These are phyloP conservation scores for Polydrusus cervinus DNA, from an alignment of 2,888 invertebrate genomes.

Conservation along the genomic window DNA sequence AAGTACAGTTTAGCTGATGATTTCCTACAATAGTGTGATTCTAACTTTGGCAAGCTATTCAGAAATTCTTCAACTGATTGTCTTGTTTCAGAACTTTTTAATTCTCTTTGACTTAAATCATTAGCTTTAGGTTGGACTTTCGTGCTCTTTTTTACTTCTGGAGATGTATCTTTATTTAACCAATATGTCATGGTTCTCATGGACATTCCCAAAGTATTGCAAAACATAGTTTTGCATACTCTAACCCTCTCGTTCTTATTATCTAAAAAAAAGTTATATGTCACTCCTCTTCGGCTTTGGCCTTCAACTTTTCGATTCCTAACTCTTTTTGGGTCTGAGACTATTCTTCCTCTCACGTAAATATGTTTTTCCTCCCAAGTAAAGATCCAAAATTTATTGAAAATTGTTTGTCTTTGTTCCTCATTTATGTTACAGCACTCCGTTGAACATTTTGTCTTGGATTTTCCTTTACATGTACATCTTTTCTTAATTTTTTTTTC, in stretches of 20 bases:
- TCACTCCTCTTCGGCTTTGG: too few species aligned
- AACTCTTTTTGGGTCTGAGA: too few species aligned
- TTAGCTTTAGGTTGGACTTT: conserved; percentile 11
- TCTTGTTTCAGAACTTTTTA: conserved; percentile 36
- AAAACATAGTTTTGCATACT: conserved; percentile 41
- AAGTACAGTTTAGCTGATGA: conserved; percentile 21
- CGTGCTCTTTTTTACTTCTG: conserved; percentile 2
- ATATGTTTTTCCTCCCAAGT: too few species aligned
- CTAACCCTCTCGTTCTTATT: conserved; percentile 32
- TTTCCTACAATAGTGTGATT: conserved; percentile 42
- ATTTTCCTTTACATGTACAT: too few species aligned
- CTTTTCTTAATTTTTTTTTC: too few species aligned
- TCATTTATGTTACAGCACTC: too few species aligned
- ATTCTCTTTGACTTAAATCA: conserved; percentile 31
- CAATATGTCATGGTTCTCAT: conserved; percentile 37
- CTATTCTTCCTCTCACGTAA: too few species aligned
- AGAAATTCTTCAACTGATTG: conserved; percentile 19
- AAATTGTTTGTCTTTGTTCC: too few species aligned
- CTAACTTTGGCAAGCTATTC: too few species aligned
- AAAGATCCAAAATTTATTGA: too few species aligned
- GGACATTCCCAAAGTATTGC: conserved; percentile 31
- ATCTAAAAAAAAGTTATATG: conserved; percentile 26
- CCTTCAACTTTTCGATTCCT: too few species aligned
- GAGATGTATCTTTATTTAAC: not conserved
- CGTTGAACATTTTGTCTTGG: too few species aligned